phyloP scores from a whole-genome alignment of 1,140 invertebrate species.

The Laupala kohalensis region DNA sequence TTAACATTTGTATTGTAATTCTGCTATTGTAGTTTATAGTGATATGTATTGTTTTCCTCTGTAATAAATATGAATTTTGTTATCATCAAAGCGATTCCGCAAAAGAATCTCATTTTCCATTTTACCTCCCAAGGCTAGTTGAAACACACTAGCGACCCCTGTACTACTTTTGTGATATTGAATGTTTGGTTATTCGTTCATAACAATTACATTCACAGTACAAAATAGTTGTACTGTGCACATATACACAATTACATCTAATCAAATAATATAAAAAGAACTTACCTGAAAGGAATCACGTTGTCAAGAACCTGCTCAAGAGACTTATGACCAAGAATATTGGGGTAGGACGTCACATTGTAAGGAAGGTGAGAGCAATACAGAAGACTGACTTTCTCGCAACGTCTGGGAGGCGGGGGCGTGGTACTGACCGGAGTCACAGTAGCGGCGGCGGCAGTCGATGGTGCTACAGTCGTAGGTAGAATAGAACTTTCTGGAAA shows the following conservation, averaged over 20 bases:
- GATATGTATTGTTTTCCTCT: no score
- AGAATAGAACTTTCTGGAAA: slow-evolving; percentile 8
- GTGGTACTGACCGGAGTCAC: slow-evolving; percentile 30
- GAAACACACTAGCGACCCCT: no score
- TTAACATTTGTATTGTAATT: no score
- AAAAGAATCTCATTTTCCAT: no score
- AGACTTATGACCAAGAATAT: slow-evolving; percentile 50
- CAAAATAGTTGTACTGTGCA: no score
- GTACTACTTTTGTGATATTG: no score
- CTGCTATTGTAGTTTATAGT: no score
- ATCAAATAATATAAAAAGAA: background rate
- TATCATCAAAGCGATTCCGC: no score
- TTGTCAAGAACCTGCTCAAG: slow-evolving; percentile 55
- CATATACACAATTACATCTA: background rate
- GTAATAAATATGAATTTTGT: no score
- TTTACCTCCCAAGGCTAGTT: no score
- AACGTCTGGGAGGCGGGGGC: slow-evolving; percentile 44
- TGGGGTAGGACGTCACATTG: slow-evolving; percentile 73
- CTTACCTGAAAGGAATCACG: slow-evolving; percentile 57
- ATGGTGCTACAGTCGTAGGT: slow-evolving; percentile 2
- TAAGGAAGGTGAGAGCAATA: slow-evolving; percentile 59
- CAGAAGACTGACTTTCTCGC: slow-evolving; percentile 45
- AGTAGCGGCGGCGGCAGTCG: slow-evolving; percentile 28
- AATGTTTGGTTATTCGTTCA: no score
- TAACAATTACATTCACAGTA: no score